Conservation (phyloP, 2,888 invertebrate species). For the Campoplex nolae region DNA sequence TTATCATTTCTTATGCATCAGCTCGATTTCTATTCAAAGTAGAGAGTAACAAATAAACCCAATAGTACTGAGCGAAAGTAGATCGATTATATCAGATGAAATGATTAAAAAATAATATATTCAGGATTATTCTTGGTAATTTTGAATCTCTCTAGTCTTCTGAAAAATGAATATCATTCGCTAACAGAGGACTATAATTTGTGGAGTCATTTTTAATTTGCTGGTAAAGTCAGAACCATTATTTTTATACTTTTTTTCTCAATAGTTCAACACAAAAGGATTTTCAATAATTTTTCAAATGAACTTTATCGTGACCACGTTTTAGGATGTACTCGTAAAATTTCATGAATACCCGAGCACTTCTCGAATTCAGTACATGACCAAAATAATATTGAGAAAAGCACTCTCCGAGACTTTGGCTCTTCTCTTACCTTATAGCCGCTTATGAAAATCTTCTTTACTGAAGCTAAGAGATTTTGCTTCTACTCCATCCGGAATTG, state of each 20-base stretch:
- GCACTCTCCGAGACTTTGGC: slow-evolving; percentile 58
- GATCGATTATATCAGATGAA: not conserved
- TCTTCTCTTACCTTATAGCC: slow-evolving; percentile 4
- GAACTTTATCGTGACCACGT: slow-evolving; percentile 12
- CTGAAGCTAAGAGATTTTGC: slow-evolving; percentile 59
- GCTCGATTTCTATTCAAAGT: too few species aligned
- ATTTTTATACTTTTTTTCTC: not conserved
- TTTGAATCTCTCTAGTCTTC: not conserved
- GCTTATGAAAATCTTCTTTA: slow-evolving; percentile 65
- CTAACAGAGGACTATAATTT: not conserved
- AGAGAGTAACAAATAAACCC: too few species aligned
- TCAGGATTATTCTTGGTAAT: not conserved
- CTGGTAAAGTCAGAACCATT: not conserved
- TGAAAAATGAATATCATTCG: not conserved
- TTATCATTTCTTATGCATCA: too few species aligned
- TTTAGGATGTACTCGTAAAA: slow-evolving; percentile 22
- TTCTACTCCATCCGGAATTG: slow-evolving; percentile 40
- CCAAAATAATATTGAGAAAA: slow-evolving; percentile 64
- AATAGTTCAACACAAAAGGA: not conserved
- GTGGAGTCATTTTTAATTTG: not conserved
- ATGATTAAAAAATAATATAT: not conserved
- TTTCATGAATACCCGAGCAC: slow-evolving; percentile 44
- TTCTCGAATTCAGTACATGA: slow-evolving; percentile 49
- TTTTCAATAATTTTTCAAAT: slow-evolving; percentile 8
- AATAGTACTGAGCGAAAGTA: too few species aligned